phyloP scores from a whole-genome alignment of 2,888 invertebrate genomes.

The Thymelicus acteon region DNA sequence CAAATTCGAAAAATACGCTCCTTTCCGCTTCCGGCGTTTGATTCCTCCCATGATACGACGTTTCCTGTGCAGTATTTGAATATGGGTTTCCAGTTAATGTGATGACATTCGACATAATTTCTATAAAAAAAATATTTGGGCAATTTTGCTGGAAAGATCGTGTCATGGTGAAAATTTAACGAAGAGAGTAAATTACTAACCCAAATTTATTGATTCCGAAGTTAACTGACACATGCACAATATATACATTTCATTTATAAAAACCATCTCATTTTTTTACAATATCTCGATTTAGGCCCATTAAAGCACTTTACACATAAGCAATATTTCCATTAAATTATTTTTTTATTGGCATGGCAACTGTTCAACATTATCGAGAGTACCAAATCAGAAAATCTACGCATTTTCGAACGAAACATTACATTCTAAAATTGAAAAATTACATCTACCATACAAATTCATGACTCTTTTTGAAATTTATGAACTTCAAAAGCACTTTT shows the following conservation, averaged over 20 bases:
- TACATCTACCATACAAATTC: constrained; percentile 67
- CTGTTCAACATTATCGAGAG: constrained; percentile 45
- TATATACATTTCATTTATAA: too few relatives aligned
- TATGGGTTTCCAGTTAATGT: constrained; percentile 48
- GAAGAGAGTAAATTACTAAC: too few relatives aligned
- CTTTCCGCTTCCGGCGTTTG: constrained; percentile 84
- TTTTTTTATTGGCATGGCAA: constrained; percentile 38
- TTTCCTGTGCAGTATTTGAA: constrained; percentile 73
- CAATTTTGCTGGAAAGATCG: too few relatives aligned
- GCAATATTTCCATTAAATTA: too few relatives aligned
- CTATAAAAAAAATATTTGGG: too few relatives aligned
- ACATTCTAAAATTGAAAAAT: constrained; percentile 75
- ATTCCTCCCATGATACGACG: constrained; percentile 80
- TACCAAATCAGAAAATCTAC: constrained; percentile 44
- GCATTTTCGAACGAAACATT: constrained; percentile 70
- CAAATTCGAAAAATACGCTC: constrained; percentile 84
- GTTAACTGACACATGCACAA: too few relatives aligned
- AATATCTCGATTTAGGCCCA: too few relatives aligned
- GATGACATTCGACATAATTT: constrained; percentile 41
- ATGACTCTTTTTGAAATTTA: constrained; percentile 43
- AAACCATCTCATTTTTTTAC: too few relatives aligned
- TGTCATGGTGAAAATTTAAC: too few relatives aligned
- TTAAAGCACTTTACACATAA: too few relatives aligned
- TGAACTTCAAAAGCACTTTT: too few relatives aligned
- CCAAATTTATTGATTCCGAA: too few relatives aligned